Evolutionary conservation across 2,113 vertebrate genomes (phyloP), one percentile per base, ranked within the genome.

Genomic region (Rhabdornis inornatus): DNA sequence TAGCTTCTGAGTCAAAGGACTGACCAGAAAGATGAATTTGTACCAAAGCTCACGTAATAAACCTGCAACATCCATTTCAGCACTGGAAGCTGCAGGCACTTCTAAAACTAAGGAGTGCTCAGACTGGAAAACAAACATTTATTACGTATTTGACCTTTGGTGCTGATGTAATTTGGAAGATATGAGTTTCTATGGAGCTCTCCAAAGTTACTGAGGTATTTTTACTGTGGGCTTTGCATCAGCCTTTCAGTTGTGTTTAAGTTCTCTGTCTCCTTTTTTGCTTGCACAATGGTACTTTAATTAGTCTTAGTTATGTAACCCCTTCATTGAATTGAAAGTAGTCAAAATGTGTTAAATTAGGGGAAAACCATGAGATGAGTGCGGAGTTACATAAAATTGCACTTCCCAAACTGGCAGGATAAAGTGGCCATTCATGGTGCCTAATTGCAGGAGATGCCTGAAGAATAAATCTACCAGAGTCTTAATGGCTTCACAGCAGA

Each of bases 241-340:
- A 66, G 72, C 47, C n/a, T 50, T 74, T 80, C 4, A 3, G 13
- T 53, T 66, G 16, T 78, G 42, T 52, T 83, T 30, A 57, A 81
- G 52, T 59, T 47, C 42, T 74, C 25, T 44, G 9, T 52, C 77
- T 89, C 28, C 52, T 81, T 50, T 89, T 61, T 50, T 80, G 42
- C 56, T 89, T 84, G 60, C 69, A 60, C 56, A 50, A 24, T 80
- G 27, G 57, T 76, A 35, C 37, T 66, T 94, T 89, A 76, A 83
- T 96, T 95, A 92, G 66, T 55, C 60, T 37, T 68, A 22, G 40
- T 96, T 94, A 88, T 83, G 28, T 88, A 93, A 96, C 53, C 39
- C 52, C 40, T 85, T 80, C 75, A 80, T 80, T 63, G 74, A 86
- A 88, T 31, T 92, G 39, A 21, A 66, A 78, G 72, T 59, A 61